A percentile compares a stretch with the other conserved stretches of the same genome.
phyloP scores from a whole-genome alignment of 2,888 invertebrate genomes.

The Ophion slaviceki region DNA sequence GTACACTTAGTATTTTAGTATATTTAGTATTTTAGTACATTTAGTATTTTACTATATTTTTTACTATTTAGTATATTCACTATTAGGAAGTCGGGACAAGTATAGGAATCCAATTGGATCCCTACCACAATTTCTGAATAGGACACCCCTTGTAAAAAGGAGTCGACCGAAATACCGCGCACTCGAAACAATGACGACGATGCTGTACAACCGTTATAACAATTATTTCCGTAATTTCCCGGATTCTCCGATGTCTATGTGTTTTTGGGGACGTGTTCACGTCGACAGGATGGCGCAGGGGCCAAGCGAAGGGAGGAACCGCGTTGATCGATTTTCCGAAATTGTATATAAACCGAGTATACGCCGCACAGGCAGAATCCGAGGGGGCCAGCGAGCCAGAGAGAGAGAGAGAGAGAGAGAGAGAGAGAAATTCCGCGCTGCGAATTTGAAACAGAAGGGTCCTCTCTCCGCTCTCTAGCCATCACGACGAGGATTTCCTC shows the following conservation, averaged over 20 bases:
- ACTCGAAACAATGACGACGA: conserved; percentile 5
- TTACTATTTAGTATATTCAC: too few species aligned
- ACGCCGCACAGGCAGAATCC: background rate
- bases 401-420: background rate
- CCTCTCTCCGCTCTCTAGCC: background rate
- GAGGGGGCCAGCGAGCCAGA: background rate
- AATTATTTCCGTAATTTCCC: conserved; percentile 82
- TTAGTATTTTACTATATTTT: too few species aligned
- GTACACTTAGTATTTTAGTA: too few species aligned
- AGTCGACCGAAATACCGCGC: conserved; percentile 19
- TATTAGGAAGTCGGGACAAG: too few species aligned
- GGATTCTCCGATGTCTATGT: conserved; percentile 38
- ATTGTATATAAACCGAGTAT: conserved; percentile 51
- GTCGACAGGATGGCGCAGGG: conserved; percentile 1
- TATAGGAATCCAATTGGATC: too few species aligned
- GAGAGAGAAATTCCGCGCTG: background rate
- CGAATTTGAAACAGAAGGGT: conserved; percentile 54
- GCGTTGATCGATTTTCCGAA: conserved; percentile 56
- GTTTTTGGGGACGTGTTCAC: background rate
- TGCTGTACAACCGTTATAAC: conserved; percentile 68
- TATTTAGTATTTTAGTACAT: too few species aligned
- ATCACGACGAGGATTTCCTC: background rate
- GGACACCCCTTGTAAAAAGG: conserved; percentile 19
- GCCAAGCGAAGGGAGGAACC: conserved; percentile 15
- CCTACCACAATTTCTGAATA: too few species aligned